These are phyloP conservation scores for Limnephilus auricula DNA, from an alignment of 2,888 invertebrate genomes.

Conservation along the genomic window DNA sequence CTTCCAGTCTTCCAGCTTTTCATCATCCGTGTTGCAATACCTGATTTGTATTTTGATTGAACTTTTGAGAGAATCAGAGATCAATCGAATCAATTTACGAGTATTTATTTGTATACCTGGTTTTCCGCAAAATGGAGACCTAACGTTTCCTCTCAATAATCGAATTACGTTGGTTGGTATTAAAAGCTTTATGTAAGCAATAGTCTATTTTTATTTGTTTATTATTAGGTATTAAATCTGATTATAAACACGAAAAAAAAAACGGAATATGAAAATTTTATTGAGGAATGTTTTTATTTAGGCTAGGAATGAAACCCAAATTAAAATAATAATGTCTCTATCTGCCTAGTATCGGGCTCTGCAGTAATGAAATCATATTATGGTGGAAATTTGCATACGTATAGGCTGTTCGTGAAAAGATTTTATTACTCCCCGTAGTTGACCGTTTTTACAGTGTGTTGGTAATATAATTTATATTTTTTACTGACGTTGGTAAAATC, in stretches of 20 bases:
- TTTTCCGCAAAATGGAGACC: neutral
- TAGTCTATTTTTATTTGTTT: neutral
- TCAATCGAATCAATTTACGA: neutral
- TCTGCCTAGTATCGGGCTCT: neutral
- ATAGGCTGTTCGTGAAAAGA: neutral
- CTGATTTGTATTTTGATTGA: slow-evolving; percentile 51
- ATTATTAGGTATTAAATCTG: neutral
- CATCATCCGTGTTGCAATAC: slow-evolving; percentile 35
- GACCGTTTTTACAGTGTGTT: neutral
- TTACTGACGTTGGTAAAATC: neutral
- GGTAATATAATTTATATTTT: neutral
- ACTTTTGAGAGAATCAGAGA: neutral
- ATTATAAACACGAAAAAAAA: neutral
- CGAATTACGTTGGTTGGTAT: neutral
- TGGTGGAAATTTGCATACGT: neutral
- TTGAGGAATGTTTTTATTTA: neutral
- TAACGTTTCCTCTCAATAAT: neutral
- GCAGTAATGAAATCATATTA: neutral
- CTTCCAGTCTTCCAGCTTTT: neutral
- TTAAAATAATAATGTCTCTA: neutral
- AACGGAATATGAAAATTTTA: neutral
- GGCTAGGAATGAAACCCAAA: neutral
- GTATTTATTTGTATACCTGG: neutral
- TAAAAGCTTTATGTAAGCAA: neutral
- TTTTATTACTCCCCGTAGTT: neutral